Conservation (phyloP, 2,888 invertebrate species). For the Pherbina coryleti region DNA sequence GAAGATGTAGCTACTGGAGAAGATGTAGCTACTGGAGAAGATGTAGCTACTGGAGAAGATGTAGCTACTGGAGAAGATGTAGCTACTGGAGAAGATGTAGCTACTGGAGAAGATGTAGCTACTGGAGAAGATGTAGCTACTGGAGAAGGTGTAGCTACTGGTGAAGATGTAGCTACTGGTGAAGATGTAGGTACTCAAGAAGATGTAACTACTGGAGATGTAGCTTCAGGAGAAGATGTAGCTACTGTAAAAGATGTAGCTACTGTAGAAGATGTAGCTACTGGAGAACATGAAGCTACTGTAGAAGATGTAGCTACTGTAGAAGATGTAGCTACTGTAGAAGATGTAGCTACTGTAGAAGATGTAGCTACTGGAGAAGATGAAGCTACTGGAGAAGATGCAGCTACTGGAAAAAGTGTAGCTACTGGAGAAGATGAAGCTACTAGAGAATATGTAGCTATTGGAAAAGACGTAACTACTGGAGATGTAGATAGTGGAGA, state of each 20-base stretch:
- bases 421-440: too few relatives aligned
- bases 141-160: neutral
- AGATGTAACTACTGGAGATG: neutral
- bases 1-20: neutral
- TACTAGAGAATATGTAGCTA: neutral
- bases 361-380: neutral
- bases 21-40: neutral
- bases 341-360: neutral
- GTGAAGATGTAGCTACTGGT: neutral
- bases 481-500: too few relatives aligned
- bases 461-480: neutral
- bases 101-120: neutral
- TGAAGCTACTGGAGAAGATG: neutral
- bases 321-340: neutral
- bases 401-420: neutral
- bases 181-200: neutral
- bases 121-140: neutral
- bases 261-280: neutral
- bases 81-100: neutral
- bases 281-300: neutral
- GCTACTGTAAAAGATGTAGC: neutral
- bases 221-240: neutral
- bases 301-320: neutral
- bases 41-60: neutral
- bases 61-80: neutral